Conservation (phyloP, 2,888 invertebrate species). For the Tenthredo notha region DNA sequence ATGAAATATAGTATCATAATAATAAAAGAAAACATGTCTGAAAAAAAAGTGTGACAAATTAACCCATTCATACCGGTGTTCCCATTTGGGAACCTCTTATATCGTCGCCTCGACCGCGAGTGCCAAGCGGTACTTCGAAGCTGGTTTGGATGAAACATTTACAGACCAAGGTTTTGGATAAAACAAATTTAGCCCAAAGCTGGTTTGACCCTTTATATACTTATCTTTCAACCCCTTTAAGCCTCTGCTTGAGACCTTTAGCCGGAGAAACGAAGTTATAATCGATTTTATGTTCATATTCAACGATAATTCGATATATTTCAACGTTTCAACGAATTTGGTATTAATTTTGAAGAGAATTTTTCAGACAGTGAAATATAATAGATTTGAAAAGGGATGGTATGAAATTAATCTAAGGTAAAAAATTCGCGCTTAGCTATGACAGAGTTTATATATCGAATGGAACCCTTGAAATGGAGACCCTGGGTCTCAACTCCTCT, state of each 20-base stretch:
- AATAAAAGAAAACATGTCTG: neutral
- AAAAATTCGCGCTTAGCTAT: neutral
- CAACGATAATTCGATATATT: neutral
- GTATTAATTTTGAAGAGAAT: neutral
- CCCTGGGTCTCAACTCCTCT: neutral
- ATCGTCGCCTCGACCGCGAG: neutral
- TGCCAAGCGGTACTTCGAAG: neutral
- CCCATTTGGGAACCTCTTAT: neutral
- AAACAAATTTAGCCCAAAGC: neutral
- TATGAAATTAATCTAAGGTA: neutral
- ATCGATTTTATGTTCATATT: neutral
- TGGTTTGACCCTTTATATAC: slow-evolving; percentile 3
- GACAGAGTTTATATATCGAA: neutral
- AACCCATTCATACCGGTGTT: neutral
- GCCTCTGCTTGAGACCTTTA: neutral
- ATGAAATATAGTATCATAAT: neutral
- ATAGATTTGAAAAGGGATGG: neutral
- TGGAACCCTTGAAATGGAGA: slow-evolving; percentile 3
- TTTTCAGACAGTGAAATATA: neutral
- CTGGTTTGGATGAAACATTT: neutral
- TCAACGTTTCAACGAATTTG: neutral
- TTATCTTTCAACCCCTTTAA: neutral
- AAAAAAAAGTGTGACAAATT: neutral
- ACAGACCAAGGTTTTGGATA: neutral
- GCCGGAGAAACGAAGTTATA: neutral